phyloP scores from a whole-genome alignment of 2,797 vertebrate genomes.

The Sandelia bainsii region DNA sequence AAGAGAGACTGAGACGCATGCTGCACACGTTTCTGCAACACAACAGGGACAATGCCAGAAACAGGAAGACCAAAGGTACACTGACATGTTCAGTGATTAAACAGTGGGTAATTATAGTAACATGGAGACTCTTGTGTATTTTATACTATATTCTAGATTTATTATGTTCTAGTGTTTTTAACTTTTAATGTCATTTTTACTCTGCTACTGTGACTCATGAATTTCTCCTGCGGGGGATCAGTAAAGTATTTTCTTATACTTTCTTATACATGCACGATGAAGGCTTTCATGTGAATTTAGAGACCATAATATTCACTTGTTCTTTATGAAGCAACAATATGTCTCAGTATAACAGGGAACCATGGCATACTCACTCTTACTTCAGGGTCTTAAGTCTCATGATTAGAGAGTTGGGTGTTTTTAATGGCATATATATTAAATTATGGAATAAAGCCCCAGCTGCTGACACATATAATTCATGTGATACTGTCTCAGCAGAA shows the following conservation, averaged over 20 bases:
- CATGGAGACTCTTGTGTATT: no score
- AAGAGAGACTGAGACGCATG: slow-evolving; percentile 87
- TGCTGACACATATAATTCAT: slow-evolving; percentile 7
- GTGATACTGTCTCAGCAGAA: slow-evolving; percentile 77
- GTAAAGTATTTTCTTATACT: no score
- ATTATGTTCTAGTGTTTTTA: neutral
- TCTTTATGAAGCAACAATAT: neutral
- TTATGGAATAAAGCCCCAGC: neutral
- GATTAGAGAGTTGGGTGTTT: slow-evolving; percentile 8
- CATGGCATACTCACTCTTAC: neutral
- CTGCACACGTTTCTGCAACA: slow-evolving; percentile 85
- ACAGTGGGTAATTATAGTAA: no score
- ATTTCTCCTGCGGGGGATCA: no score
- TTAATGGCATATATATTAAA: slow-evolving; percentile 3
- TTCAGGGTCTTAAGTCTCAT: neutral
- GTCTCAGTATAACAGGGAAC: no score
- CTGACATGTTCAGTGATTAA: neutral
- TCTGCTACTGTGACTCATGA: no score
- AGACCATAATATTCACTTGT: neutral
- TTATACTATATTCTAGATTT: neutral
- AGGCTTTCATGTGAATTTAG: neutral
- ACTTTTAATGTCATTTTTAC: no score
- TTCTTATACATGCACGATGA: no score
- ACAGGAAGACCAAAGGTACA: slow-evolving; percentile 84
- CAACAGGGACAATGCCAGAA: slow-evolving; percentile 64